Evolutionary conservation across 1,140 invertebrate genomes (phyloP).

Genomic region (Leucophenga varia): DNA sequence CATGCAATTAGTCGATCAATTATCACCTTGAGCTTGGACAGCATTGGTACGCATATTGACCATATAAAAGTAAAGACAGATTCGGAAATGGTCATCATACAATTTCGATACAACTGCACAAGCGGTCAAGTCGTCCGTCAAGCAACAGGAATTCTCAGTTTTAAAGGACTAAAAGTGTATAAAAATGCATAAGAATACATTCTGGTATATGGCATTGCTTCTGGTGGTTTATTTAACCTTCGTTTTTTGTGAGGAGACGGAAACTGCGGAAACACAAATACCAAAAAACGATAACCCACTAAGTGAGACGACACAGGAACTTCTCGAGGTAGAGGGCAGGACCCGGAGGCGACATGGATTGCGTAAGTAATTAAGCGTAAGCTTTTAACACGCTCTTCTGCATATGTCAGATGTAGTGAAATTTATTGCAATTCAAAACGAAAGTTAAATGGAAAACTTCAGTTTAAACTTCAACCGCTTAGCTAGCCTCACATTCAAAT

Average conservation of each 20-base stretch:
- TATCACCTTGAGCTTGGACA: conserved; percentile 40
- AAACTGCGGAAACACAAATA: conserved; percentile 16
- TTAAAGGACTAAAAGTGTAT: conserved; percentile 20
- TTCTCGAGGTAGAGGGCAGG: conserved; percentile 38
- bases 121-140: too few relatives aligned
- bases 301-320: conserved; percentile 24
- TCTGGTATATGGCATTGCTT: conserved; percentile 37
- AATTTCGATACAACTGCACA: conserved; percentile 28
- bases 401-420: too few relatives aligned
- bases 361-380: conserved; percentile 25
- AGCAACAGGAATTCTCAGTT: neutral
- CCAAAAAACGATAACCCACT: conserved; percentile 15
- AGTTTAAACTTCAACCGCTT: too few relatives aligned
- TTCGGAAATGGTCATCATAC: conserved; percentile 30
- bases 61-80: conserved; percentile 29
- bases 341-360: conserved; percentile 40
- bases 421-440: conserved; percentile 42
- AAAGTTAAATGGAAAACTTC: too few relatives aligned
- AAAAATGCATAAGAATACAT: conserved; percentile 38
- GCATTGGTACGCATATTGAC: neutral
- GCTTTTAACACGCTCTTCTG: neutral
- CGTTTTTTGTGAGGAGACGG: conserved; percentile 33
- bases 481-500: too few relatives aligned
- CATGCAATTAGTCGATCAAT: conserved; percentile 25
- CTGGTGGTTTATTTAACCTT: conserved; percentile 35